Evolutionary conservation across 2,797 vertebrate genomes (phyloP).

Genomic region (Aselliscus stoliczkanus): DNA sequence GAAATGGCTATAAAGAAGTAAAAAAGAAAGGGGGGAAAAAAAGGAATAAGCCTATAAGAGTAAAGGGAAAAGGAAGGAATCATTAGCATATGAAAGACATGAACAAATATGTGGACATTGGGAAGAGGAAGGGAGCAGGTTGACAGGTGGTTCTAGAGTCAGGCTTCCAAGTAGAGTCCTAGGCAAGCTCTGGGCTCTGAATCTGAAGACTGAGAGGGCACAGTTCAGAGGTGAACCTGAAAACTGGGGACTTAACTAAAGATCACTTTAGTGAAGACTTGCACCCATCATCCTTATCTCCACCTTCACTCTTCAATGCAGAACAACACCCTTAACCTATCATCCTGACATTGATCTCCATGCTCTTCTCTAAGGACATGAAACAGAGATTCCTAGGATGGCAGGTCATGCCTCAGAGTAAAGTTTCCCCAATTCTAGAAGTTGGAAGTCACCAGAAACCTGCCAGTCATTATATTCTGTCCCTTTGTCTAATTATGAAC

Average conservation of each 20-base stretch:
- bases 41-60: not conserved
- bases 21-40: not conserved
- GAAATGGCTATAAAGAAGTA: not conserved
- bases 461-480: not conserved
- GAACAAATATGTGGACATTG: not conserved
- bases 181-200: not conserved
- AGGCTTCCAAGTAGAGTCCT: not conserved
- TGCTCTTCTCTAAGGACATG: not conserved
- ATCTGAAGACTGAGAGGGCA: not conserved
- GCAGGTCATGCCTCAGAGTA: not conserved
- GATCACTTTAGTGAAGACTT: not conserved
- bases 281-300: not conserved
- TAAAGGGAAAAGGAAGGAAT: not conserved
- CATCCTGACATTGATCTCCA: not conserved
- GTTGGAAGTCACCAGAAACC: not conserved
- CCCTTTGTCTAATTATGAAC: not conserved
- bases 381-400: not conserved
- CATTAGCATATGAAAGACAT: not conserved
- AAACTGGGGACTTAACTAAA: not conserved
- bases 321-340: not conserved
- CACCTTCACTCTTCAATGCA: not conserved
- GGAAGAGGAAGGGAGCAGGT: not conserved
- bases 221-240: not conserved
- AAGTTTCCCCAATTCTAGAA: not conserved
- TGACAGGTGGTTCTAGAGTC: not conserved